Evolutionary conservation across 2,888 invertebrate species (phyloP).

Genomic region (Phengaris alcon): DNA sequence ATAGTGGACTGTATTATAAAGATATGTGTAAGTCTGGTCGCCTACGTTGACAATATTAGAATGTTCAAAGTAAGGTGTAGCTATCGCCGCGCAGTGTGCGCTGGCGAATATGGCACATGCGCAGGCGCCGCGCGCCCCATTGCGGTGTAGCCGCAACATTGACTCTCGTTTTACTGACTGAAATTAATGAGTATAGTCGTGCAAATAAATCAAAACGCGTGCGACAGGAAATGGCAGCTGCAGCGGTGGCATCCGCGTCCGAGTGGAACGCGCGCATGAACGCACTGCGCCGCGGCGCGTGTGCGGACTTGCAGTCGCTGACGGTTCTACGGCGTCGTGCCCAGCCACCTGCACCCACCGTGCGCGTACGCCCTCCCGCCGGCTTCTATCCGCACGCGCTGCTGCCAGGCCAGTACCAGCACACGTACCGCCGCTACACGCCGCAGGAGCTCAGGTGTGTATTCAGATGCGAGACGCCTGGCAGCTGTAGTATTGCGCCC

Average conservation of each 20-base stretch:
- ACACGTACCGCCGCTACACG: slow-evolving; percentile 88
- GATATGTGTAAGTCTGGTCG: too few species aligned
- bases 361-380: slow-evolving; percentile 68
- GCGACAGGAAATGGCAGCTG: slow-evolving; percentile 84
- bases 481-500: too few species aligned
- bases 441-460: slow-evolving; percentile 84
- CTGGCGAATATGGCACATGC: too few species aligned
- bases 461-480: too few species aligned
- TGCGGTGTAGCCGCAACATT: too few species aligned
- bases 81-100: too few species aligned
- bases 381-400: slow-evolving; percentile 93
- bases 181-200: not conserved
- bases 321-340: slow-evolving; percentile 84
- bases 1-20: too few species aligned
- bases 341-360: slow-evolving; percentile 38
- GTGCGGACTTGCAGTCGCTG: slow-evolving; percentile 95
- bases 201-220: not conserved
- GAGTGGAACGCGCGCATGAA: slow-evolving; percentile 95
- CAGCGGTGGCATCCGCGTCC: slow-evolving; percentile 90
- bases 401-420: slow-evolving; percentile 97
- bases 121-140: too few species aligned
- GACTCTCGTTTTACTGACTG: too few species aligned
- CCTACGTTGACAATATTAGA: too few species aligned
- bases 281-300: slow-evolving; percentile 85
- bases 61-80: too few species aligned